phyloP scores from a whole-genome alignment of 53 echinoderm and acorn worm species.

The Echinometra lucunter region DNA sequence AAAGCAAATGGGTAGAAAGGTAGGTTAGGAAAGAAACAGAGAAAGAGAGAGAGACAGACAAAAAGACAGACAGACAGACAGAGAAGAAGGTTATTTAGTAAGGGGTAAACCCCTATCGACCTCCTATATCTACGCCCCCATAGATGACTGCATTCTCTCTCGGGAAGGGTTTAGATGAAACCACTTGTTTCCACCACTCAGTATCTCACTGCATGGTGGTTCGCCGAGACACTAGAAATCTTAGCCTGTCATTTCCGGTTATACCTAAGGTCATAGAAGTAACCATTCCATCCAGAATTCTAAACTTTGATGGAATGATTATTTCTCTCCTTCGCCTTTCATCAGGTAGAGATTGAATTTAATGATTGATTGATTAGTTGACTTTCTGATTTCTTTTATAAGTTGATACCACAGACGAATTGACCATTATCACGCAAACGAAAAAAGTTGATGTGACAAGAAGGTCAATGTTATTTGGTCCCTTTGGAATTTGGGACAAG shows the following conservation, averaged over 20 bases:
- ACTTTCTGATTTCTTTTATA: not conserved
- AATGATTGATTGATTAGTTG: constrained; percentile 13
- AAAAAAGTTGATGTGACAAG: constrained; percentile 27
- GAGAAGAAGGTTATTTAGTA: not conserved
- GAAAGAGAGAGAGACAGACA: not conserved
- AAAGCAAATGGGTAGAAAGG: not conserved
- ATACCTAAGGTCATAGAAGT: constrained; percentile 16
- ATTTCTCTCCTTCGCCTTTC: constrained; percentile 31
- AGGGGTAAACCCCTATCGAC: too few relatives aligned
- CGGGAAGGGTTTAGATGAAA: constrained; percentile 11
- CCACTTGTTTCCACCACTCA: constrained; percentile 61
- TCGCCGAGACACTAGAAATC: not conserved
- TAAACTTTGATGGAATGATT: not conserved
- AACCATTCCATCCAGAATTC: constrained; percentile 18
- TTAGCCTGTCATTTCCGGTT: constrained; percentile 17
- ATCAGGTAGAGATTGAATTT: not conserved
- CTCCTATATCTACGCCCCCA: not conserved
- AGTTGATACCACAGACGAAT: not conserved
- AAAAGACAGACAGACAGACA: not conserved
- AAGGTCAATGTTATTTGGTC: constrained; percentile 22
- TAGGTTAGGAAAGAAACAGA: not conserved
- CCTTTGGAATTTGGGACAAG: constrained; percentile 22
- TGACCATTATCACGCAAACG: constrained; percentile 28
- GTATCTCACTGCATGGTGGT: not conserved
- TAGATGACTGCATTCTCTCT: constrained; percentile 36